Evolutionary conservation across 23 tunicate genomes (phyloP), one percentile per base, ranked within the genome.

Genomic region (Pegea sp.): DNA sequence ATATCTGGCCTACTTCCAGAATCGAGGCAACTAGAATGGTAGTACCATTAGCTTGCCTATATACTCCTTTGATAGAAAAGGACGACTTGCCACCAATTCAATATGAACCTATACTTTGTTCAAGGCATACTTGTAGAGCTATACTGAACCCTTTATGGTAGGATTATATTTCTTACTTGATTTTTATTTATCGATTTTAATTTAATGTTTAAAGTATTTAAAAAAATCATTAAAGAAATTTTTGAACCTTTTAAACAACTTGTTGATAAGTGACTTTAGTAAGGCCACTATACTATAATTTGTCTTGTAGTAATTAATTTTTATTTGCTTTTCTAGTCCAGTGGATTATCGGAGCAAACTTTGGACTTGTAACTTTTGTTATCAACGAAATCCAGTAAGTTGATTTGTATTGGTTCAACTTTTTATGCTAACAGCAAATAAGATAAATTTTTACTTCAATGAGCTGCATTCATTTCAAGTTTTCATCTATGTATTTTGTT

Each of bases 281-380:
- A n/a, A n/a, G n/a, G n/a, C n/a, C n/a, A n/a, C n/a, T n/a, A n/a
- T n/a, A n/a, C n/a, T n/a, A n/a, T n/a, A n/a, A n/a, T n/a, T n/a
- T n/a, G n/a, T n/a, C n/a, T n/a, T n/a, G n/a, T n/a, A n/a, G n/a
- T n/a, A n/a, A n/a, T n/a, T n/a, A n/a, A n/a, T n/a, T n/a, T n/a
- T n/a, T n/a, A n/a, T n/a, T n/a, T 38, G 16, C 11, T 53, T 7
- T 64, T 70, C 3, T 60, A 81, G 95, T 49, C 87, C 75, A 75
- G 98, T 89, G 33, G 98, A 89, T 31, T 89, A 89, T 63, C 33
- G 81, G 46, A 77, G 80, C 67, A 89, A 89, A 52, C 71, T 89
- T 19, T 89, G 98, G 98, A 69, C 89, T 3, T 89, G 98, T 63
- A 89, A 89, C 57, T 89, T 89, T 44, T 89, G 98, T 49, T 89